phyloP scores from a whole-genome alignment of 1,140 invertebrate species.

The Contarinia nasturtii region DNA sequence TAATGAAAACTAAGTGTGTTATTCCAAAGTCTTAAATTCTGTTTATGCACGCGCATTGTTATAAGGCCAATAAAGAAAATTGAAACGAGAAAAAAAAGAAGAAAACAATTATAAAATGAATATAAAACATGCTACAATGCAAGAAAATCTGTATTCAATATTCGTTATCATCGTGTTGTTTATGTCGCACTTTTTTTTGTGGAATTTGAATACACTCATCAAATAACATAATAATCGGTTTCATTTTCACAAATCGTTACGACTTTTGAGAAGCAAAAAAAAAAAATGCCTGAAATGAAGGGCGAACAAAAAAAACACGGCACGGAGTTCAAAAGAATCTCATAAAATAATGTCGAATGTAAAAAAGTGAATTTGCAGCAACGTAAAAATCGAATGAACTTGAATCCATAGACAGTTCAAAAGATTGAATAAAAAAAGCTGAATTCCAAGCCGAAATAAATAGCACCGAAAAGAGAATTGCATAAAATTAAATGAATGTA shows the following conservation, averaged over 20 bases:
- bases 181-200: background rate
- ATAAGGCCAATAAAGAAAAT: background rate
- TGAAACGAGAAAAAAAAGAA: conserved; percentile 2
- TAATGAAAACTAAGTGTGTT: conserved; percentile 72
- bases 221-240: background rate
- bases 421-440: background rate
- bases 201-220: background rate
- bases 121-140: too few relatives aligned
- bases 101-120: background rate
- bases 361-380: too few relatives aligned
- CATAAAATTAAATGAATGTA: conserved; percentile 1
- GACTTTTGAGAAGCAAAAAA: background rate
- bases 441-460: background rate
- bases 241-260: background rate
- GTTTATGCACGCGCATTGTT: conserved; percentile 4
- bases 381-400: conserved; percentile 1
- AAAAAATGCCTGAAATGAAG: too few relatives aligned
- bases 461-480: background rate
- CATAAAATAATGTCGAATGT: too few relatives aligned
- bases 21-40: conserved; percentile 70
- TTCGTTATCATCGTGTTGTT: too few relatives aligned
- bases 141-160: too few relatives aligned
- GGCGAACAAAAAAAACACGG: too few relatives aligned
- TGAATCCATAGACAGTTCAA: background rate
- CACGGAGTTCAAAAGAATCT: background rate